Conservation (phyloP, 2,113 vertebrate species). For the Aviceda subcristata region DNA sequence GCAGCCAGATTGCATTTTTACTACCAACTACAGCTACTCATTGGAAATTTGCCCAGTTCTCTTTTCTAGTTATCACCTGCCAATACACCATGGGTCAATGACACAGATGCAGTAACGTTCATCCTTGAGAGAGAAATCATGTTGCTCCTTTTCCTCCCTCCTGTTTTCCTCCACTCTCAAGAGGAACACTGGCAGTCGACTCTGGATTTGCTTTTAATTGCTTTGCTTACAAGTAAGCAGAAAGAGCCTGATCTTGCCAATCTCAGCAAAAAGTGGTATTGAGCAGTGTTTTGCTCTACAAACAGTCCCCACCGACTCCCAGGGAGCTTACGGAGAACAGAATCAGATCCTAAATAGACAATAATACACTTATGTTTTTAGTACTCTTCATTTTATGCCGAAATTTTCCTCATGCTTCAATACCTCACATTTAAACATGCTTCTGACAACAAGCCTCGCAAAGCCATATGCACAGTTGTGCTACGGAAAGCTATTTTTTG, state of each 20-base stretch:
- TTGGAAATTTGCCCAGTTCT: slow-evolving; percentile 63
- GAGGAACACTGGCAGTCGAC: background rate
- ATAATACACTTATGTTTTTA: background rate
- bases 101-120: background rate
- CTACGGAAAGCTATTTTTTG: background rate
- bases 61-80: slow-evolving; percentile 59
- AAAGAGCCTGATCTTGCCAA: background rate
- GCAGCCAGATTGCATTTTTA: slow-evolving; percentile 61
- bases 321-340: background rate
- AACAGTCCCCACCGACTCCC: background rate
- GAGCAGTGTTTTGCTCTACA: background rate
- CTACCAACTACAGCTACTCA: slow-evolving; percentile 57
- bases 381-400: background rate
- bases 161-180: background rate
- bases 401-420: background rate
- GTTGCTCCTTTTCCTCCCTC: background rate
- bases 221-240: slow-evolving; percentile 8
- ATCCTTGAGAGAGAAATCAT: background rate
- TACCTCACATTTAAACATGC: background rate
- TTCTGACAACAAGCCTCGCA: background rate
- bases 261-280: background rate
- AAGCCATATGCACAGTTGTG: accelerated
- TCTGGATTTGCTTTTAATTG: slow-evolving; percentile 5
- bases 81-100: slow-evolving; percentile 23
- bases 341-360: background rate